Evolutionary conservation across 2,113 vertebrate species (phyloP).

Genomic region (Hipposideros armiger): DNA sequence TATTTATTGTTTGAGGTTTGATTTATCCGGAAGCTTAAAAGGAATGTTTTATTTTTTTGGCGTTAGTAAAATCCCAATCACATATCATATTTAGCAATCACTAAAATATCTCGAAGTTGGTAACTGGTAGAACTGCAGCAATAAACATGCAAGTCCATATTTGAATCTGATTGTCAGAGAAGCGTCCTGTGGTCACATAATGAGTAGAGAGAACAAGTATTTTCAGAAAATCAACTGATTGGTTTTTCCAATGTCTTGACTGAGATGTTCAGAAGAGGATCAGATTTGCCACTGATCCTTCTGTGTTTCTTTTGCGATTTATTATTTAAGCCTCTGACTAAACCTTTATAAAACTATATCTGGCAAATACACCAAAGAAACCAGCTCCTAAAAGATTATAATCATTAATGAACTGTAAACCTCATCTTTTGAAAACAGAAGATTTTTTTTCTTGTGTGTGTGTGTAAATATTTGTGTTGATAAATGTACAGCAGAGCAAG

Average conservation of each 20-base stretch:
- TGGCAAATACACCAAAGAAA: constrained; percentile 90
- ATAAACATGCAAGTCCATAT: neutral
- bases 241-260: constrained; percentile 75
- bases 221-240: constrained; percentile 67
- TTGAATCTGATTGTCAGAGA: constrained; percentile 63
- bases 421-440: constrained; percentile 89
- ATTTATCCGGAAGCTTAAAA: constrained; percentile 81
- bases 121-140: neutral
- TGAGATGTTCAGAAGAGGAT: constrained; percentile 69
- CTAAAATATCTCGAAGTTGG: neutral
- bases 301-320: constrained; percentile 82
- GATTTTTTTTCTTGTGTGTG: constrained; percentile 50
- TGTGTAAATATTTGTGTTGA: constrained; percentile 96
- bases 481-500: constrained; percentile 95
- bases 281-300: constrained; percentile 79
- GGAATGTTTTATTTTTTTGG: constrained; percentile 74
- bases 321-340: constrained; percentile 80
- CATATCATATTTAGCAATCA: neutral
- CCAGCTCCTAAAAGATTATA: constrained; percentile 87
- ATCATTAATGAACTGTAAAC: constrained; percentile 88
- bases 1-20: constrained; percentile 90
- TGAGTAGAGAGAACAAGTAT: constrained; percentile 59
- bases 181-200: constrained; percentile 20
- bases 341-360: constrained; percentile 84
- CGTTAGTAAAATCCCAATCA: constrained; percentile 66